phyloP scores from a whole-genome alignment of 2,797 vertebrate genomes.

The Rhabdophis nuchalis region DNA sequence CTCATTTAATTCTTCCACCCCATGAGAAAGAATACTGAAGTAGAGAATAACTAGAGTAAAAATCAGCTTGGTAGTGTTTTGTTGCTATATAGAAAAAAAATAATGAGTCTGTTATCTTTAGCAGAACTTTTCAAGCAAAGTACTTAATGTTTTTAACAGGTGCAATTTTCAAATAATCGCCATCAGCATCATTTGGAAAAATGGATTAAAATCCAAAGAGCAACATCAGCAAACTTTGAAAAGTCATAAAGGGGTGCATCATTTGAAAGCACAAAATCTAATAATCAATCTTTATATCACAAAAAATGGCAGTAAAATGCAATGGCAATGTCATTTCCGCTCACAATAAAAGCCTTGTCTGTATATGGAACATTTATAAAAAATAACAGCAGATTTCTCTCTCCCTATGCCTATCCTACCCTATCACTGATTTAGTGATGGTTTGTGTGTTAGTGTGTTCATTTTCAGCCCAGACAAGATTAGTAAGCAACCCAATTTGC shows the following conservation, averaged over 20 bases:
- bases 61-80: slow-evolving; percentile 6
- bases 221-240: not conserved
- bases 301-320: not conserved
- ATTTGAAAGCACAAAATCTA: not conserved
- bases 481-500: not conserved
- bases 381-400: not conserved
- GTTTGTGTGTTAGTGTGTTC: not conserved
- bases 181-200: not conserved
- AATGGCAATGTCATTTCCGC: not conserved
- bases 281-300: not conserved
- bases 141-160: not conserved
- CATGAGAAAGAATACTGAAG: slow-evolving; percentile 7
- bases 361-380: not conserved
- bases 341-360: not conserved
- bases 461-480: not conserved
- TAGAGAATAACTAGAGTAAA: not conserved
- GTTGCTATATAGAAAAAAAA: slow-evolving; percentile 1
- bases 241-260: not conserved
- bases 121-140: slow-evolving; percentile 6
- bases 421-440: not conserved
- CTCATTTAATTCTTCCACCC: not conserved
- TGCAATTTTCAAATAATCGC: not conserved
- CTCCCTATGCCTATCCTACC: not conserved
- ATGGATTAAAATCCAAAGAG: not conserved
- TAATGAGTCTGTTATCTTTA: slow-evolving; percentile 6